Percentiles rank a stretch among this genome's conserved stretches.
Conservation (phyloP, 2,797 vertebrate genomes). For the Sebastes jordani region DNA sequence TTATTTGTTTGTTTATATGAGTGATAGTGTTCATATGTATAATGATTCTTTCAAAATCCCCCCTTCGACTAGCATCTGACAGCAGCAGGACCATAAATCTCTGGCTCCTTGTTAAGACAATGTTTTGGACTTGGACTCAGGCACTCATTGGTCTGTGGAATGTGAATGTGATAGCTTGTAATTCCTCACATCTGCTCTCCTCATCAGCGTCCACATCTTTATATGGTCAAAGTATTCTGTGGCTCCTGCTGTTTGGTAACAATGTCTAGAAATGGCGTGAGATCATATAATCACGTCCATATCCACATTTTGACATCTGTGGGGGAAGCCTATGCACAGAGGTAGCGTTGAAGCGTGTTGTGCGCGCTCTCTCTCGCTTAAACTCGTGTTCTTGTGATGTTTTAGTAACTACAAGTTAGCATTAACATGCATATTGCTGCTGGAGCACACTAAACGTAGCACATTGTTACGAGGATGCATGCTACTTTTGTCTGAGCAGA, state of each 20-base stretch:
- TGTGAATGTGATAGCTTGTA: conserved; percentile 62
- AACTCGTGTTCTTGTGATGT: conserved; percentile 17
- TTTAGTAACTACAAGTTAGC: conserved; percentile 15
- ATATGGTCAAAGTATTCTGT: conserved; percentile 68
- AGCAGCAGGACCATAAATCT: conserved; percentile 50
- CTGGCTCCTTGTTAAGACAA: conserved; percentile 52
- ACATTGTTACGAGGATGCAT: conserved; percentile 26
- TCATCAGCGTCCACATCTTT: conserved; percentile 62
- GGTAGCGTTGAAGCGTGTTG: neutral
- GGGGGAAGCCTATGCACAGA: neutral
- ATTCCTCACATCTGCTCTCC: conserved; percentile 71
- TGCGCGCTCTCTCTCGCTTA: neutral
- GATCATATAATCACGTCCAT: conserved; percentile 43
- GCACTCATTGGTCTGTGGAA: conserved; percentile 52
- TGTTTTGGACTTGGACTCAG: conserved; percentile 43
- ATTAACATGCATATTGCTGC: conserved; percentile 32
- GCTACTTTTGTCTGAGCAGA: conserved; percentile 55
- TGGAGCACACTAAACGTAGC: conserved; percentile 23
- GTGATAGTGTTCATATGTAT: neutral
- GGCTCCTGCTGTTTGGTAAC: conserved; percentile 46
- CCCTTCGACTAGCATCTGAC: conserved; percentile 30
- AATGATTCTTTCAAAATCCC: conserved; percentile 34
- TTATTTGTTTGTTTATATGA: conserved; percentile 33
- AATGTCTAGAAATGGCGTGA: conserved; percentile 47
- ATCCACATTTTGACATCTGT: conserved; percentile 23